Evolutionary conservation across 2,888 invertebrate species (phyloP).

Genomic region (Nowickia ferox): DNA sequence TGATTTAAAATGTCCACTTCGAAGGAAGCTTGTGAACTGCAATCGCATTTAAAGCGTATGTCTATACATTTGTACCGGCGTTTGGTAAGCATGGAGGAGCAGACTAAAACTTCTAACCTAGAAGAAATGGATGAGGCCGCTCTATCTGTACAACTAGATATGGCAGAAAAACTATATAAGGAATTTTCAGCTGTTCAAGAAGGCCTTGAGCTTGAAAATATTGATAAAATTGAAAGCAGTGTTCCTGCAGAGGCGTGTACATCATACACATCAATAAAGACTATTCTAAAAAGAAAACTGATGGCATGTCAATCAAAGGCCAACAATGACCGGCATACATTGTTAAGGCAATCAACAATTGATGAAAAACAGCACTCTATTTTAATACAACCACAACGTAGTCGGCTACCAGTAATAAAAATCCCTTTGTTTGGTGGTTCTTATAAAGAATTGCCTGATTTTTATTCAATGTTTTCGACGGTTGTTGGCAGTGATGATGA

Average conservation of each 20-base stretch:
- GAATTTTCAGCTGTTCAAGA: conserved; percentile 16
- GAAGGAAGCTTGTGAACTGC: not conserved
- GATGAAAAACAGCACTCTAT: conserved; percentile 25
- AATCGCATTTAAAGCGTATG: conserved; percentile 17
- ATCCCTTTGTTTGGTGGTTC: conserved; percentile 61
- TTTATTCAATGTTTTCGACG: no score
- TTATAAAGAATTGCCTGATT: no score
- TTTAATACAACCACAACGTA: conserved; percentile 14
- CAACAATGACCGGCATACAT: not conserved
- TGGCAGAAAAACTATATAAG: conserved; percentile 2
- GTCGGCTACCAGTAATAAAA: conserved; percentile 50
- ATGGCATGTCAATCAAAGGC: not conserved
- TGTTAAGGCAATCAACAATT: conserved; percentile 30
- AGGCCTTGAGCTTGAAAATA: conserved; percentile 17
- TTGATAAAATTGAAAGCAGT: conserved; percentile 27
- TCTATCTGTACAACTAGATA: not conserved
- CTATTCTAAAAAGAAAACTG: conserved; percentile 19
- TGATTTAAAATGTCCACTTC: not conserved
- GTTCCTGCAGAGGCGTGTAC: not conserved
- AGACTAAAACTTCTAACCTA: not conserved
- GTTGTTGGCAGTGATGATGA: no score
- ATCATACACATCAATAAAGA: conserved; percentile 10
- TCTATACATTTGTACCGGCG: not conserved
- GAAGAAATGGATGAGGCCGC: conserved; percentile 9
- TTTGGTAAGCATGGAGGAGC: not conserved